A percentile compares a stretch with the other conserved stretches of the same genome.
phyloP scores from a whole-genome alignment of 1,140 invertebrate genomes.

The Pseudobourletiella spinata region DNA sequence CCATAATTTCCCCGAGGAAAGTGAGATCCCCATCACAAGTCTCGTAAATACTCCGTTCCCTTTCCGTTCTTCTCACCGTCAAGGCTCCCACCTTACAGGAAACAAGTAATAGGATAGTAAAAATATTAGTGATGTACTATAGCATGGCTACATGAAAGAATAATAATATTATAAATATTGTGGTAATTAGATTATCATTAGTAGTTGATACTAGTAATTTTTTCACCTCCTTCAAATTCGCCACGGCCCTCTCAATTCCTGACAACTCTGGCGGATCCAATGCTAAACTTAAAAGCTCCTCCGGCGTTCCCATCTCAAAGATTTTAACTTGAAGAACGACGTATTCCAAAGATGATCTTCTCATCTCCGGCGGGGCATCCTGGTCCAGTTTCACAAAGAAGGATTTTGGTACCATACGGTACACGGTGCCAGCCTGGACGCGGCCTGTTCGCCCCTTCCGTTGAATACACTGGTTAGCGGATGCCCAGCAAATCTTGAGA shows the following conservation, averaged over 20 bases:
- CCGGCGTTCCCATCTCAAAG: slow-evolving; percentile 73
- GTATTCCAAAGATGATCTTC: slow-evolving; percentile 67
- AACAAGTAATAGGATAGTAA: background rate
- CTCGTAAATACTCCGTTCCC: too few relatives aligned
- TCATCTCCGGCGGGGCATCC: slow-evolving; percentile 62
- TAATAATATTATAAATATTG: too few relatives aligned
- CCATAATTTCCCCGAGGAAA: slow-evolving; percentile 73
- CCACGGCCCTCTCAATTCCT: slow-evolving; percentile 70
- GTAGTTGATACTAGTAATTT: too few relatives aligned
- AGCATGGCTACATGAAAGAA: too few relatives aligned
- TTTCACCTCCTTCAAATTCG: slow-evolving; percentile 79
- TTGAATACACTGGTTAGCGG: slow-evolving; percentile 78
- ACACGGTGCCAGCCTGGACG: slow-evolving; percentile 74
- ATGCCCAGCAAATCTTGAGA: slow-evolving; percentile 75
- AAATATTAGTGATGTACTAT: background rate
- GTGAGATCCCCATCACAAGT: slow-evolving; percentile 79
- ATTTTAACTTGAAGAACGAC: slow-evolving; percentile 72
- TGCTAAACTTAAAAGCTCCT: slow-evolving; percentile 67
- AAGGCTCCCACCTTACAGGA: slow-evolving; percentile 18
- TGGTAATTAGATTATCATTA: too few relatives aligned
- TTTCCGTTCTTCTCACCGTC: slow-evolving; percentile 4
- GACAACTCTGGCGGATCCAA: slow-evolving; percentile 76
- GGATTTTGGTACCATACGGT: slow-evolving; percentile 61
- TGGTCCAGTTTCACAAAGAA: slow-evolving; percentile 56
- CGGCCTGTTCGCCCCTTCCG: slow-evolving; percentile 82